phyloP scores from a whole-genome alignment of 2,888 invertebrate genomes.

The Cheilosia urbana region DNA sequence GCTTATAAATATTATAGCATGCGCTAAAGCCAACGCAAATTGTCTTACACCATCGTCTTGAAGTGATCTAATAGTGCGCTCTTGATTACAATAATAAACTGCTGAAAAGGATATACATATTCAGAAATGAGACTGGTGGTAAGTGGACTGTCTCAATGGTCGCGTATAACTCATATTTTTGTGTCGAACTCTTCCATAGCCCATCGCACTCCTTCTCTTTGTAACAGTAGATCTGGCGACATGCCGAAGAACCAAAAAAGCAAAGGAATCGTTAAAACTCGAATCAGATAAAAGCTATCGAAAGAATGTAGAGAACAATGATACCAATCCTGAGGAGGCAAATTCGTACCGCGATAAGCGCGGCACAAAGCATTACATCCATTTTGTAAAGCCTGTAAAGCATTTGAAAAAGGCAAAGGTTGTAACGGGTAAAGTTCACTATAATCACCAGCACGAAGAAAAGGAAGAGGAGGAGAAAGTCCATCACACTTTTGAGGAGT shows the following conservation, averaged over 20 bases:
- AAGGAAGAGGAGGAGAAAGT: slow-evolving; percentile 77
- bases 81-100: slow-evolving; percentile 3
- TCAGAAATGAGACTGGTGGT: slow-evolving; percentile 65
- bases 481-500: slow-evolving; percentile 81
- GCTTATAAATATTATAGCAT: slow-evolving; percentile 70
- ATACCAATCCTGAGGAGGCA: slow-evolving; percentile 19
- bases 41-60: slow-evolving; percentile 43
- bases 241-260: slow-evolving; percentile 59
- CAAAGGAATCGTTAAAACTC: slow-evolving; percentile 54
- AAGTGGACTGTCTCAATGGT: slow-evolving; percentile 7
- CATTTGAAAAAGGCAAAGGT: slow-evolving; percentile 77
- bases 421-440: slow-evolving; percentile 61
- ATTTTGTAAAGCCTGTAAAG: slow-evolving; percentile 77
- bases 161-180: not conserved
- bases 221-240: slow-evolving; percentile 36
- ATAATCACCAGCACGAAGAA: slow-evolving; percentile 70
- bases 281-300: slow-evolving; percentile 6
- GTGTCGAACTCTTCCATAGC: slow-evolving; percentile 28
- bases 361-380: slow-evolving; percentile 77
- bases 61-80: slow-evolving; percentile 15
- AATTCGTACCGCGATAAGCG: slow-evolving; percentile 77
- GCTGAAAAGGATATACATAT: slow-evolving; percentile 46
- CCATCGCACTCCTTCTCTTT: slow-evolving; percentile 53
- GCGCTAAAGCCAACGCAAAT: slow-evolving; percentile 31
- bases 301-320: not conserved